These are phyloP conservation scores for Trematomus bernacchii DNA, from an alignment of 2,797 vertebrate genomes.

Conservation along the genomic window DNA sequence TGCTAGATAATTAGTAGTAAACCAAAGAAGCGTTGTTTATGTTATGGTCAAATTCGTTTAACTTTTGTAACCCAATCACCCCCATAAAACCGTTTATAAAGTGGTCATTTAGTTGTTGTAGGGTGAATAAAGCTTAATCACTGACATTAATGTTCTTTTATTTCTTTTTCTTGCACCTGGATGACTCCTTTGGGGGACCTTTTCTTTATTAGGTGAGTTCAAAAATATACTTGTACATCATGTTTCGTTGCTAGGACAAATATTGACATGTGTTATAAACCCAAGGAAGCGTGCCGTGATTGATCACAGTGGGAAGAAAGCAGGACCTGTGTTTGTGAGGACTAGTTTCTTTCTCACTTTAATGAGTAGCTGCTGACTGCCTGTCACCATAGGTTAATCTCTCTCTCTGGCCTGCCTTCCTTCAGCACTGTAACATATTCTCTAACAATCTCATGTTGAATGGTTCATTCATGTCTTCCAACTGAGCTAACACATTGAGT, in stretches of 20 bases:
- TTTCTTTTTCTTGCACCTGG: slow-evolving; percentile 33
- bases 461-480: slow-evolving; percentile 1
- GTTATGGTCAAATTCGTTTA: background rate
- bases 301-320: slow-evolving; percentile 53
- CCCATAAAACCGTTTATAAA: background rate
- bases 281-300: slow-evolving; percentile 29
- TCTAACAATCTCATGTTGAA: background rate
- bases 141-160: slow-evolving; percentile 25
- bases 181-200: slow-evolving; percentile 16
- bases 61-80: background rate
- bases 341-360: slow-evolving; percentile 54
- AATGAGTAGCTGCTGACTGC: slow-evolving; percentile 63
- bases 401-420: slow-evolving; percentile 14
- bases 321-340: slow-evolving; percentile 42
- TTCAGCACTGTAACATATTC: slow-evolving; percentile 36
- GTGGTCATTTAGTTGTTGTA: slow-evolving; percentile 1
- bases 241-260: slow-evolving; percentile 20
- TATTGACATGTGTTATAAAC: slow-evolving; percentile 54
- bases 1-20: background rate
- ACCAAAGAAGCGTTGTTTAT: background rate
- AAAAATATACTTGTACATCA: slow-evolving; percentile 46
- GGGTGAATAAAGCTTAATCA: background rate
- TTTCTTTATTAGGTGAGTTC: slow-evolving; percentile 75
- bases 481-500: background rate
- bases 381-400: slow-evolving; percentile 58